Base-by-base conservation (phyloP, 2,888 invertebrate species). In the Pterobdella sp. region DNA sequence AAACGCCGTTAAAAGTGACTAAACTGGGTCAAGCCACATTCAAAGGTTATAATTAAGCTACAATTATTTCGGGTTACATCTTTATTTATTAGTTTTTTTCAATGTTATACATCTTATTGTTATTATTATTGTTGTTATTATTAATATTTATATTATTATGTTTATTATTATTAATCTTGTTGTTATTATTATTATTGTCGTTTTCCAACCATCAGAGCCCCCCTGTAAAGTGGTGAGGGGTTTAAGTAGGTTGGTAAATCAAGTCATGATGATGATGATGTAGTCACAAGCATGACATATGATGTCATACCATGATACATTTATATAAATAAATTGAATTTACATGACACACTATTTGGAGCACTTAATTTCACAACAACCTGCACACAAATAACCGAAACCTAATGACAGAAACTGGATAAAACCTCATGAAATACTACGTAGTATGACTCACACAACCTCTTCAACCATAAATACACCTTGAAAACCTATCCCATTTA, bases 11-110 rank as follows among this genome's bases (percentile, higher is more conserved):
- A 42, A 79, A 81, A 69, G 81, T 82, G 26, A 83, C 83, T n/a
- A 76, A 78, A 10, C 80, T 93, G 36, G 94, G 94, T 18, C 86
- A 85, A 76, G 93, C 94, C 1, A 90, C 92, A 35, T 91, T 92
- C 79, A 91, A 90, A 87, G 92, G 91, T 83, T 74, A 69, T 22
- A 10, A 35, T n/a, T 7, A 63, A 26, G 63, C 10, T n/a, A 10
- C 52, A 32, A 14, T 18, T 36, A 29, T 72, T 36, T 35, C 14
- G 7, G 7, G 4, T 31, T 4, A 22, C 4, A 14, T n/a, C 7
- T 14, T 36, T 14, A 31, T 67, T 56, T 1, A 14, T 10, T 49
- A 14, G 29, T 32, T 56, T 2, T 31, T 70, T 22, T 67, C 7
- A 10, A 29, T 7, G 31, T 14, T 26, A 4, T 10, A 18, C 14